Percentiles rank a stretch among this genome's conserved stretches.
phyloP scores from a whole-genome alignment of 2,888 invertebrate genomes.

The Desoria tigrina region DNA sequence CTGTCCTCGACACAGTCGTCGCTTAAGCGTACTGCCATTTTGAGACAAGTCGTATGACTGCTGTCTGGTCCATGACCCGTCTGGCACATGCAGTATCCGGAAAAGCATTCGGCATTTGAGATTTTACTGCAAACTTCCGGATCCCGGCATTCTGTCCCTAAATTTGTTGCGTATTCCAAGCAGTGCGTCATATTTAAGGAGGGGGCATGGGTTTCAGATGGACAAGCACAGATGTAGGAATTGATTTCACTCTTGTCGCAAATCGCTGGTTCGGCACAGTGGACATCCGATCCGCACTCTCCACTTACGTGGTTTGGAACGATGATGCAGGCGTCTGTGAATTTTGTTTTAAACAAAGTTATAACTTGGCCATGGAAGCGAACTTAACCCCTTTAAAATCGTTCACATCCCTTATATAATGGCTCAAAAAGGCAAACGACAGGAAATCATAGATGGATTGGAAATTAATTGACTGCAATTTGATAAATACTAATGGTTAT shows the following conservation, averaged over 20 bases:
- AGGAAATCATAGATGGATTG: too few species aligned
- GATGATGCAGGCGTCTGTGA: not conserved
- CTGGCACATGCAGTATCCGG: conserved; percentile 1
- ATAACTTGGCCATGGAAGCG: not conserved
- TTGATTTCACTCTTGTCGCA: not conserved
- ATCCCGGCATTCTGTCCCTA: not conserved
- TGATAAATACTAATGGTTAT: too few species aligned
- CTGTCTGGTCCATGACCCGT: not conserved
- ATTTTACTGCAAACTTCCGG: not conserved
- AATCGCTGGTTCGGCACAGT: not conserved
- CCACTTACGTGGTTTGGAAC: not conserved
- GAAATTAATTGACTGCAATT: too few species aligned
- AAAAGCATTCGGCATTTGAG: not conserved
- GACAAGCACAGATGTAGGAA: not conserved
- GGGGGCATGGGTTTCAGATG: conserved; percentile 2
- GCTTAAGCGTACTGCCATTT: not conserved
- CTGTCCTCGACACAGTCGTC: not conserved
- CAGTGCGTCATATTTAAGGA: not conserved
- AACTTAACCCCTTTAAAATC: not conserved
- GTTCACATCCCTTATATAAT: not conserved
- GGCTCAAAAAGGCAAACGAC: too few species aligned
- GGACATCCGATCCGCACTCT: not conserved
- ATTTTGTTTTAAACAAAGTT: not conserved
- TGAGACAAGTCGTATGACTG: not conserved
- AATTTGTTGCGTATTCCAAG: not conserved